Evolutionary conservation across 2,888 invertebrate genomes (phyloP), one percentile per base, ranked within the genome.

Genomic region (Biston stratarius): DNA sequence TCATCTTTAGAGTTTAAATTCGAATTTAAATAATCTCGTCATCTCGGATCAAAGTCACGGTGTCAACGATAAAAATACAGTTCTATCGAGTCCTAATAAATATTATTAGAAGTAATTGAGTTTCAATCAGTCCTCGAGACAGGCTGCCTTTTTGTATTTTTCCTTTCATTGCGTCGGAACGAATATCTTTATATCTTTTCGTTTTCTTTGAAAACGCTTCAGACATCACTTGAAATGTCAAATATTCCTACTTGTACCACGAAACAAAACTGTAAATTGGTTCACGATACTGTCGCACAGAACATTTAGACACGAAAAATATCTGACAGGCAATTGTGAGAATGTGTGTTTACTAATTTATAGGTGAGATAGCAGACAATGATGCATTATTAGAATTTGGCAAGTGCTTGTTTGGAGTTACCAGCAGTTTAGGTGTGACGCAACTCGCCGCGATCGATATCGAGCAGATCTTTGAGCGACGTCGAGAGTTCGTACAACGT

Each of bases 61-160:
- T 24, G 61, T 61, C 40, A 51, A 56, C 47, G 44, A 10, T 12
- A 47, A 34, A 61, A 57, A 57, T 55, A 55, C 34, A 57, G 44
- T 15, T 55, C 11, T 57, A 51, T 51, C 38, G 42, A 64, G 44
- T 52, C 45, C 51, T 14, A 56, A 10, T 42, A 44, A 52, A 52
- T 58, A 58, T 64, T 52, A 58, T 64, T 64, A 24, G 24, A 52
- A 52, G 58, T 58, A 64, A 52, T 52, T 47, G 58, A 58, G 52
- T 64, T 64, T 64, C 58, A 52, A 64, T 58, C 64, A 64, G 58
- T 44, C 45, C 58, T 52, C 6, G 52, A 36, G 45, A 47, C 58
- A 14, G 49, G 42, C 49, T 56, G 40, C 53, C 56, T 24, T 63
- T 36, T 56, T 56, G 49, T 47, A 33, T 60, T 52, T 38, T 40